Base-by-base conservation (phyloP, 2,797 vertebrate species). In the Fringilla coelebs region DNA sequence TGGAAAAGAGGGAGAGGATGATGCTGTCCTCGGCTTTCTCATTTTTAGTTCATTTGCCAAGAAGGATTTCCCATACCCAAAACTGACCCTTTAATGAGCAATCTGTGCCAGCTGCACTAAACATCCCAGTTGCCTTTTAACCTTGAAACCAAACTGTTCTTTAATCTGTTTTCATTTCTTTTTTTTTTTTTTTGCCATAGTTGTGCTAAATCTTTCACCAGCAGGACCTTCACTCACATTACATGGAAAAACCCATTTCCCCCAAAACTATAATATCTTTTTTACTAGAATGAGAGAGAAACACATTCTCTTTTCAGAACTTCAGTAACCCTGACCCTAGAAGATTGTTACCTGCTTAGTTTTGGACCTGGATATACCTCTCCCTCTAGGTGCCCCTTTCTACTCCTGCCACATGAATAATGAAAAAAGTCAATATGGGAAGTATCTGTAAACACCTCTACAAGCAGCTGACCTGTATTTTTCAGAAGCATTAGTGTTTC, bases 71-170 rank as follows among this genome's bases (percentile, higher is more conserved):
- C 32, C 49, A 88, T 40, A 51, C 34, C 49, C 34, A 61, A 38
- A 38, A n/a, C 55, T n/a, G 62, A 49, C 40, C 51, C 40, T 73
- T 61, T 65, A 48, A 89, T 65, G 72, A 89, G 12, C 63, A 28
- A 24, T 43, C 62, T n/a, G 40, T 70, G 22, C 62, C 63, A 66
- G 28, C 80, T 89, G 34, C 84, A 38, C 38, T 60, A 46, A 89
- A 83, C 55, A 82, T 73, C 62, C 31, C 34, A 13, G 14, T 38
- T 81, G 61, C 49, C 78, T 85, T 79, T 81, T 66, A 78, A 58
- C 88, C 74, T 96, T 95, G 73, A 73, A 93, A 85, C 43, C 63
- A 93, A 91, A 80, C 46, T 29, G 9, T 68, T 67, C 90, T 95
- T 91, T 87, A 81, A 95, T 92, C 46, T 91, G 28, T 81, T 95